These are phyloP conservation scores for Ciona savignyi DNA, from an alignment of 23 tunicate species.

Conservation along the genomic window DNA sequence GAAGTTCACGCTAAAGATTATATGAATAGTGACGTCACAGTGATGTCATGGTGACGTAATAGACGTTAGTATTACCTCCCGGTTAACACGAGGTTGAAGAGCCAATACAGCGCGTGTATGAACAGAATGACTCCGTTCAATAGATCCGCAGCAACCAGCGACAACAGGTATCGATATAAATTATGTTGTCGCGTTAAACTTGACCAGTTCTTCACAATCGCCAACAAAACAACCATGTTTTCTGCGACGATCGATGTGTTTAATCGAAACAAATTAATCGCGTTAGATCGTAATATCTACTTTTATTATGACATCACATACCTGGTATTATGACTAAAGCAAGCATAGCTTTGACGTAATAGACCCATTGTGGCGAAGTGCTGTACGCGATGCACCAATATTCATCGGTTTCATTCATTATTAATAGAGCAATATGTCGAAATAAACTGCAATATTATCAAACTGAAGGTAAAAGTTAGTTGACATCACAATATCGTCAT, in stretches of 20 bases:
- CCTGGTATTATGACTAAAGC: slow-evolving; percentile 35
- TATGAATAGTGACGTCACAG: background rate
- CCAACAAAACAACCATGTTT: slow-evolving; percentile 49
- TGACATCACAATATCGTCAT: no score
- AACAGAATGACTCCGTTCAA: slow-evolving; percentile 60
- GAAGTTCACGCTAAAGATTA: slow-evolving; percentile 18
- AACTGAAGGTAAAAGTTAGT: no score
- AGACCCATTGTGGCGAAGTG: slow-evolving; percentile 32
- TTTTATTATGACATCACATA: background rate
- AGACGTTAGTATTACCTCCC: slow-evolving; percentile 25
- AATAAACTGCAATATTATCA: no score
- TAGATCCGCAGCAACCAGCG: slow-evolving; percentile 74
- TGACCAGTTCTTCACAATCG: slow-evolving; percentile 62
- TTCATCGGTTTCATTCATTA: no score
- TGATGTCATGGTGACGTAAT: background rate
- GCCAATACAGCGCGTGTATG: slow-evolving; percentile 37
- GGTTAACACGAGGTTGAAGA: slow-evolving; percentile 1
- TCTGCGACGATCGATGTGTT: no score
- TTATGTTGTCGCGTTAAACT: slow-evolving; percentile 68
- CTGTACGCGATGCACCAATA: background rate
- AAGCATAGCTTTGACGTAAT: slow-evolving; percentile 18
- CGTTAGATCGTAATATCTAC: background rate
- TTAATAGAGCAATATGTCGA: no score
- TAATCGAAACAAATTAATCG: background rate
- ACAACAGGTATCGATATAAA: slow-evolving; percentile 66